Evolutionary conservation across 2,113 vertebrate genomes (phyloP).

Genomic region (cattle (Bos taurus)): DNA sequence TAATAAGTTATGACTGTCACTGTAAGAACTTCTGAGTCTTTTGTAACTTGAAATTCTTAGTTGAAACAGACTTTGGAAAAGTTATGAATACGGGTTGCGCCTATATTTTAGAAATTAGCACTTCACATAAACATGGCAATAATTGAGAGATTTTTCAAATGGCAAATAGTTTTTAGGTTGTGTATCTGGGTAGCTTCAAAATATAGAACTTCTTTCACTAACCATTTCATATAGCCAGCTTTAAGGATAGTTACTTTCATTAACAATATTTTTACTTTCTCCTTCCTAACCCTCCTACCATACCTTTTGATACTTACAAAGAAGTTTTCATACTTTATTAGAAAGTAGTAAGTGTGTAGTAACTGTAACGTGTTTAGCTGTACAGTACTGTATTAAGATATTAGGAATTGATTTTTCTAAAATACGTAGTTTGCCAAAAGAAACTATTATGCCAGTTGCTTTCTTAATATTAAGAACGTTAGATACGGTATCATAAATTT

Average conservation of each 20-base stretch:
- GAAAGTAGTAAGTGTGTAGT: neutral
- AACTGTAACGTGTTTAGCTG: neutral
- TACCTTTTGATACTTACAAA: neutral
- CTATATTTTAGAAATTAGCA: neutral
- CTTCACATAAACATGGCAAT: neutral
- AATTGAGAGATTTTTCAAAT: neutral
- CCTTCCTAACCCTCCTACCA: neutral
- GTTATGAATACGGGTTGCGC: neutral
- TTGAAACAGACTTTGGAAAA: constrained; percentile 28
- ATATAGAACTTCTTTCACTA: neutral
- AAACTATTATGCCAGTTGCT: neutral
- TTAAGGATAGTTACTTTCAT: neutral
- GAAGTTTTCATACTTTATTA: neutral
- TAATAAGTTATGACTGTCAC: neutral
- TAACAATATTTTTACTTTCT: neutral
- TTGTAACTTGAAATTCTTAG: neutral
- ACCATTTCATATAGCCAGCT: neutral
- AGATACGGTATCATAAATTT: neutral
- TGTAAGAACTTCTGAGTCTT: neutral
- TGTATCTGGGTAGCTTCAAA: neutral
- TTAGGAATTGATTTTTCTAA: neutral
- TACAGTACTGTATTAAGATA: neutral
- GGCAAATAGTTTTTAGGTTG: neutral
- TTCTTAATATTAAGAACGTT: neutral
- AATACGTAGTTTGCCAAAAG: neutral